phyloP scores from a whole-genome alignment of 1,140 invertebrate genomes.

The Drosophila asahinai region DNA sequence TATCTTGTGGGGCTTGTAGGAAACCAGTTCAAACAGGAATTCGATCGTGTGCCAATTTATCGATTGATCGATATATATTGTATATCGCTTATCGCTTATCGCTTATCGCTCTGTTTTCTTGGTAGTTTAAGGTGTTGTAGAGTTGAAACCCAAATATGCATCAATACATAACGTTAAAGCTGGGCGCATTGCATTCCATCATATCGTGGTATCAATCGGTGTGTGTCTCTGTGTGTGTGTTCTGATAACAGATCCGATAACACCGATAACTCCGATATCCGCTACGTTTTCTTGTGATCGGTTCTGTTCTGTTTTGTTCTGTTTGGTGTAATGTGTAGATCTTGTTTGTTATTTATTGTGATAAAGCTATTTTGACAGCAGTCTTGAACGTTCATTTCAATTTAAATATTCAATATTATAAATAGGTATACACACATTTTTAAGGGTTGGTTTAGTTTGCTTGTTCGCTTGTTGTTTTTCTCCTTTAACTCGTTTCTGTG shows the following conservation, averaged over 20 bases:
- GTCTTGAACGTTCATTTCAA: slow-evolving; percentile 83
- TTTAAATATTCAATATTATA: slow-evolving; percentile 83
- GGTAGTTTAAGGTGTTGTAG: slow-evolving; percentile 39
- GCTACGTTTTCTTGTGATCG: slow-evolving; percentile 22
- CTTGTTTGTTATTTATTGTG: slow-evolving; percentile 56
- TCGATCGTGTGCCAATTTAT: slow-evolving; percentile 52
- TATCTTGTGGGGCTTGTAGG: slow-evolving; percentile 59
- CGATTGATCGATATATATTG: slow-evolving; percentile 14
- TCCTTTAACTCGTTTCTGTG: slow-evolving; percentile 20
- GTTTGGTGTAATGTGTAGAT: slow-evolving; percentile 37
- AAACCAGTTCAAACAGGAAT: slow-evolving; percentile 78
- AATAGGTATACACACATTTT: slow-evolving; percentile 78
- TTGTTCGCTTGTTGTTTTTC: slow-evolving; percentile 27
- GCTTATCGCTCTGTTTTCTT: slow-evolving; percentile 25
- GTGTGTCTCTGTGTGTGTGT: slow-evolving; percentile 8
- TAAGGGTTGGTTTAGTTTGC: slow-evolving; percentile 51
- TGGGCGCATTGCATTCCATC: slow-evolving; percentile 65
- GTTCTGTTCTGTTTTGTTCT: slow-evolving; percentile 40
- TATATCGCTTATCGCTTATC: slow-evolving; percentile 7
- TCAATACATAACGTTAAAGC: slow-evolving; percentile 73
- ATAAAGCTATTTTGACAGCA: slow-evolving; percentile 84
- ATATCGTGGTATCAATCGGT: slow-evolving; percentile 23
- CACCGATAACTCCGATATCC: slow-evolving; percentile 17
- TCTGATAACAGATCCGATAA: slow-evolving; percentile 8
- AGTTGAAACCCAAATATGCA: slow-evolving; percentile 80